Conservation (phyloP, 23 tunicate genomes). For the Botrylloides violaceus region DNA sequence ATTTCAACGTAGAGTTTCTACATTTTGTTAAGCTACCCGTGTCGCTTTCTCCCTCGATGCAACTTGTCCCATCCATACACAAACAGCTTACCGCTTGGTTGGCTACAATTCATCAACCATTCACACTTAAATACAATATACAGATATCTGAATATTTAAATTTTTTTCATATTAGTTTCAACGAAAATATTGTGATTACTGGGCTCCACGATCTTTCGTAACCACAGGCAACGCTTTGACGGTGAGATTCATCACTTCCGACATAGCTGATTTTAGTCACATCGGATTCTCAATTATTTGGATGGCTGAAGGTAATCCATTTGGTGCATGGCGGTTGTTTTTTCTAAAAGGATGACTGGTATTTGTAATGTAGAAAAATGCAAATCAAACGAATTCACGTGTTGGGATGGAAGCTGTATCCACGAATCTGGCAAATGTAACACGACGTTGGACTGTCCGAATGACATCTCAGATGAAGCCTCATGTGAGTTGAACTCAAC, state of each 20-base stretch:
- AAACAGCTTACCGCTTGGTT: too few species aligned
- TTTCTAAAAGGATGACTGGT: too few species aligned
- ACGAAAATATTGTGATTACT: slow-evolving; percentile 8
- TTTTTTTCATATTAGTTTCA: not conserved
- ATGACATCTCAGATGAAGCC: slow-evolving; percentile 20
- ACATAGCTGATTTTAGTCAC: not conserved
- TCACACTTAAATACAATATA: too few species aligned
- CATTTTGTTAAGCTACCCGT: too few species aligned
- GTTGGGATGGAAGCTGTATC: slow-evolving; percentile 21
- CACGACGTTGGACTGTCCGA: not conserved
- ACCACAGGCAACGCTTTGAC: not conserved
- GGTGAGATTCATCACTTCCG: not conserved
- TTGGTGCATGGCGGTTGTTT: too few species aligned
- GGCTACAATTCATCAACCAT: too few species aligned
- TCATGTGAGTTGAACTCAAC: not conserved
- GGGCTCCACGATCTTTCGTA: slow-evolving; percentile 12
- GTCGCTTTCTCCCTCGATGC: too few species aligned
- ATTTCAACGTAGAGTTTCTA: too few species aligned
- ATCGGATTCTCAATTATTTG: slow-evolving; percentile 18
- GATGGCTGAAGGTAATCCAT: slow-evolving; percentile 19
- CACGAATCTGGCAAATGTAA: slow-evolving; percentile 11
- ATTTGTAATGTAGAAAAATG: not conserved
- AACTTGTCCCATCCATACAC: too few species aligned
- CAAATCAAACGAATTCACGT: slow-evolving; percentile 7
- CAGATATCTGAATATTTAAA: too few species aligned